phyloP scores from a whole-genome alignment of 2,888 invertebrate genomes.

The Cinara cedri region DNA sequence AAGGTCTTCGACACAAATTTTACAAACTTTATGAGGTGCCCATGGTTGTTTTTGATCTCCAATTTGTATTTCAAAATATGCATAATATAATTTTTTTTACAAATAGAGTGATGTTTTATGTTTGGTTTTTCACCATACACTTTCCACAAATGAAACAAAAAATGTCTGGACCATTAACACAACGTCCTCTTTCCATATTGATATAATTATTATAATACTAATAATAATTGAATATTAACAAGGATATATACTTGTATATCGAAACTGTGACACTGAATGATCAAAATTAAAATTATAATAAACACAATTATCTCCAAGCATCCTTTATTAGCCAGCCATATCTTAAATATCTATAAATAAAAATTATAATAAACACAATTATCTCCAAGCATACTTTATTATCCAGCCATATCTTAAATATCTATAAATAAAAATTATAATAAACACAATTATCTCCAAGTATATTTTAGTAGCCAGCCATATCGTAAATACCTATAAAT shows the following conservation, averaged over 20 bases:
- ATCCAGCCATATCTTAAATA: background rate
- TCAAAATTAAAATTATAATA: slow-evolving; percentile 8
- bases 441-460: slow-evolving; percentile 3
- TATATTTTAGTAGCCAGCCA: background rate
- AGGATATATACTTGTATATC: background rate
- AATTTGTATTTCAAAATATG: background rate
- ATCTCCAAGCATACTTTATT: background rate
- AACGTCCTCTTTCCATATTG: background rate
- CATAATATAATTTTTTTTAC: background rate
- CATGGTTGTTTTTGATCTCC: background rate
- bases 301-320: background rate
- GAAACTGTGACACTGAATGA: background rate
- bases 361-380: background rate
- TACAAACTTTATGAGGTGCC: slow-evolving; percentile 17
- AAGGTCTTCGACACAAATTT: background rate
- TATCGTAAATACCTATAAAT: background rate
- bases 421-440: background rate
- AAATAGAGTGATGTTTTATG: background rate
- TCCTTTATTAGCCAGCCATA: background rate
- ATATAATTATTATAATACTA: background rate
- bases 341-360: background rate
- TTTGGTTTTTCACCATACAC: background rate
- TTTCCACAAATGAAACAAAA: background rate
- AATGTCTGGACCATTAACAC: background rate
- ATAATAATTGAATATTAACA: background rate